Evolutionary conservation across 2,888 invertebrate species (phyloP).

Genomic region (Acleris holmiana): DNA sequence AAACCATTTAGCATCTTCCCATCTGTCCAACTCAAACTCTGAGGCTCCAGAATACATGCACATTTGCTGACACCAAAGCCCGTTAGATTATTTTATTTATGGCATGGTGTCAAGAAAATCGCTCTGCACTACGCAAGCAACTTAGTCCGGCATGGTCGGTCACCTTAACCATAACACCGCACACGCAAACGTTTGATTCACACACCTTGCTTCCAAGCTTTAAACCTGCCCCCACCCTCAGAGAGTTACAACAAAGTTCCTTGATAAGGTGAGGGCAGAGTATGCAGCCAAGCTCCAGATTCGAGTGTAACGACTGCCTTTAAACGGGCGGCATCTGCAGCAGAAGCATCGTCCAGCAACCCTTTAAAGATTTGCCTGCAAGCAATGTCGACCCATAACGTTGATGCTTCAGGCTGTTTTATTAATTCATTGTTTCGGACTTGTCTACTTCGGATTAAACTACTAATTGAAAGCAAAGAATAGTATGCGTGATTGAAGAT

Average conservation of each 20-base stretch:
- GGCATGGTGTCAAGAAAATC: not conserved
- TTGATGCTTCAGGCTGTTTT: no score
- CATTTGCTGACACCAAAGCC: not conserved
- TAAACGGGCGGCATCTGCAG: not conserved
- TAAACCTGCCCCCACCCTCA: not conserved
- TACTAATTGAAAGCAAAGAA: no score
- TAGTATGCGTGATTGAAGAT: no score
- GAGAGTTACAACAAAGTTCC: not conserved
- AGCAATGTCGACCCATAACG: not conserved
- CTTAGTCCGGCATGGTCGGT: not conserved
- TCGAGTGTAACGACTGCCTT: not conserved
- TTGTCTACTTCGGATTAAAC: no score
- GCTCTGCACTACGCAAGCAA: not conserved
- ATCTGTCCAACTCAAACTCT: not conserved
- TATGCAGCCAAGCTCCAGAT: conserved; percentile 5
- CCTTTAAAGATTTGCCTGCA: not conserved
- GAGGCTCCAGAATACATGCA: not conserved
- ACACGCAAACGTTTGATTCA: not conserved
- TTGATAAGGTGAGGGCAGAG: not conserved
- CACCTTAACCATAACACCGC: not conserved
- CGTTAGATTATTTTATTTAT: not conserved
- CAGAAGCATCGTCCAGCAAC: not conserved
- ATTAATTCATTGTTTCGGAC: no score
- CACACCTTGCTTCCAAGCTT: not conserved
- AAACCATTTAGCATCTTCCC: not conserved